Evolutionary conservation across 2,113 vertebrate species (phyloP).

Genomic region (Tamias sibiricus): DNA sequence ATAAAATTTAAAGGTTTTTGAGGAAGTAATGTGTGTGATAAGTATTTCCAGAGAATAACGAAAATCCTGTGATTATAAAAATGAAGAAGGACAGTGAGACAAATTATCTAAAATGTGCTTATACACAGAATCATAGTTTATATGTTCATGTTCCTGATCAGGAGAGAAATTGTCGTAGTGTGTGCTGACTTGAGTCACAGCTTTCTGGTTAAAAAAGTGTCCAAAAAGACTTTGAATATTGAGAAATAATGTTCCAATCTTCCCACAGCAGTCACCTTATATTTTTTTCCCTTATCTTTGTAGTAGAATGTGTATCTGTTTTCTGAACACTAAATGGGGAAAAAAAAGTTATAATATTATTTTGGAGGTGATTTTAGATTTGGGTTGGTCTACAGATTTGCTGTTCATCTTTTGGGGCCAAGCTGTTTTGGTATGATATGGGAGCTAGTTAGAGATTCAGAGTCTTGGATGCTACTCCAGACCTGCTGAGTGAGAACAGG

Average conservation of each 20-base stretch:
- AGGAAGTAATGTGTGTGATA: conserved; percentile 16
- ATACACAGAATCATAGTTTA: neutral
- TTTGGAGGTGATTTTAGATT: neutral
- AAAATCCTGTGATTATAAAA: neutral
- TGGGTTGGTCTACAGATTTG: neutral
- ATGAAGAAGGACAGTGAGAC: neutral
- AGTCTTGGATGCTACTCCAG: neutral
- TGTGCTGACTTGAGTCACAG: neutral
- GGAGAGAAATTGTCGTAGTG: neutral
- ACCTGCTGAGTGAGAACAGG: neutral
- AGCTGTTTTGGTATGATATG: neutral
- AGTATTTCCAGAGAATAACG: conserved; percentile 8
- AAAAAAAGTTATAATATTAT: neutral
- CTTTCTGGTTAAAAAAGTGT: neutral
- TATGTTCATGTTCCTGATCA: neutral
- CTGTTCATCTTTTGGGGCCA: neutral
- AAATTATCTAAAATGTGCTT: neutral
- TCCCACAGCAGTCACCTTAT: neutral
- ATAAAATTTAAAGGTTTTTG: neutral
- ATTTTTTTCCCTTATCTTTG: neutral
- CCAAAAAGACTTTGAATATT: neutral
- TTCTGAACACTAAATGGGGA: neutral
- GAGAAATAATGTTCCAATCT: neutral
- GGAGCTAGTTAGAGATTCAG: neutral
- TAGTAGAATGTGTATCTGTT: neutral